Base-by-base conservation (phyloP, 1,140 invertebrate genomes). In the Macrocentrus cingulum region DNA sequence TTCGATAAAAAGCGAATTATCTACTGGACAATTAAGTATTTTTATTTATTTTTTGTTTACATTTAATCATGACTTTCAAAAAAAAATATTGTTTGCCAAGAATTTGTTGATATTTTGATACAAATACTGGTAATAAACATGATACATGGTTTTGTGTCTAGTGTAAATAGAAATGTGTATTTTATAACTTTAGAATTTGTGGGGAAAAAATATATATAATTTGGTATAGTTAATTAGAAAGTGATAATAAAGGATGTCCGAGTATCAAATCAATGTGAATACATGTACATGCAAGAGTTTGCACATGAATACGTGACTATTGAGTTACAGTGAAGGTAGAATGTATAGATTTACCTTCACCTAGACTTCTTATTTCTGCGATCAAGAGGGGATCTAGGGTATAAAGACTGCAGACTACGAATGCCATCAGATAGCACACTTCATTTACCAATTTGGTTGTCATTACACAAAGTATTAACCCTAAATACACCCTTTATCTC, bases 291-390 rank as follows among this genome's bases (percentile, higher is more conserved):
- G 4, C 15, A 15, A 11, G 15, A 8, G 15, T 8, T 3, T 39
- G 36, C 36, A 39, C 36, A 39, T 39, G 36, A 39, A 8, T 4
- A 13, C 36, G 36, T 36, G 49, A 37, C 49, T 16, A 11, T 51
- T 37, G 15, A 19, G 32, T 22, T 16, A 37, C 18, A 51, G 49
- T 51, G 49, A 51, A 36, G 16, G 49, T 51, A 51, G 25, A 42
- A 42, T 53, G 58, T 52, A 44, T 60, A 67, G 62, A 65, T 66
- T 77, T 78, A 78, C 78, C 78, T 80, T 80, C 78, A 79, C 78
- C 78, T 80, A 80, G 78, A 80, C 78, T 77, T 80, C 76, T 79
- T 76, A 77, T 76, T 78, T 66, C 44, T 46, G 19, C 36, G 18
- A 5, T 16, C 22, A 60, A 79, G 76, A 71, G 78, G 78, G 78